Evolutionary conservation across 2,888 invertebrate genomes (phyloP).

Genomic region (Cephus nigrinus): DNA sequence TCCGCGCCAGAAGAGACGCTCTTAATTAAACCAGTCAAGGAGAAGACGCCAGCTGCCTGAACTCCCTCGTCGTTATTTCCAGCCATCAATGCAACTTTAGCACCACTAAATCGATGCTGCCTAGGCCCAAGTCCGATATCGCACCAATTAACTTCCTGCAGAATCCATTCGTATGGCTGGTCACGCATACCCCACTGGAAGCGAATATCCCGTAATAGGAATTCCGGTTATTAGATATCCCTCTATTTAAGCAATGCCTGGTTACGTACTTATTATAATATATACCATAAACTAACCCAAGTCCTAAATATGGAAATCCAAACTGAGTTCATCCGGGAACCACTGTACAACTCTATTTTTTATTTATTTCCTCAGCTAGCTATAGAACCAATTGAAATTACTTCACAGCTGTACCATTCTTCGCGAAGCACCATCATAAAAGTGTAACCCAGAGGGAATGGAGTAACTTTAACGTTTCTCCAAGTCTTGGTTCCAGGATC

Average conservation of each 20-base stretch:
- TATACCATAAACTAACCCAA: not conserved
- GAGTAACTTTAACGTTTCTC: not conserved
- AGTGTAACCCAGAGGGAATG: not conserved
- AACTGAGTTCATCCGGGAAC: not conserved
- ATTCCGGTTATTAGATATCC: not conserved
- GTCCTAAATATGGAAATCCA: not conserved
- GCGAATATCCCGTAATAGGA: not conserved
- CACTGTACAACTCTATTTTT: not conserved
- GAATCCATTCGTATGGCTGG: not conserved
- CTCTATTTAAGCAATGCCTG: not conserved
- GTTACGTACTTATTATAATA: not conserved
- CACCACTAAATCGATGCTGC: conserved; percentile 8
- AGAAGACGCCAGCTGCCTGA: conserved; percentile 29
- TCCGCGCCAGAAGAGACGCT: conserved; percentile 29
- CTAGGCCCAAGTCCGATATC: not conserved
- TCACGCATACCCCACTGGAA: not conserved
- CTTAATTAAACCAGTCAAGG: conserved; percentile 48
- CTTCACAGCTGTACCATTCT: not conserved
- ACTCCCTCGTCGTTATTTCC: conserved; percentile 18
- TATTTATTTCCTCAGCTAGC: not conserved
- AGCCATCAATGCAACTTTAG: conserved; percentile 21
- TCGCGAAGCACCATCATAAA: not conserved
- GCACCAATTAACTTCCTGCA: not conserved
- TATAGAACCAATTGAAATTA: not conserved
- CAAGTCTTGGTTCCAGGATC: not conserved